Evolutionary conservation across 2,113 vertebrate species (phyloP), one percentile per base, ranked within the genome.

Genomic region (Heterocephalus glaber): DNA sequence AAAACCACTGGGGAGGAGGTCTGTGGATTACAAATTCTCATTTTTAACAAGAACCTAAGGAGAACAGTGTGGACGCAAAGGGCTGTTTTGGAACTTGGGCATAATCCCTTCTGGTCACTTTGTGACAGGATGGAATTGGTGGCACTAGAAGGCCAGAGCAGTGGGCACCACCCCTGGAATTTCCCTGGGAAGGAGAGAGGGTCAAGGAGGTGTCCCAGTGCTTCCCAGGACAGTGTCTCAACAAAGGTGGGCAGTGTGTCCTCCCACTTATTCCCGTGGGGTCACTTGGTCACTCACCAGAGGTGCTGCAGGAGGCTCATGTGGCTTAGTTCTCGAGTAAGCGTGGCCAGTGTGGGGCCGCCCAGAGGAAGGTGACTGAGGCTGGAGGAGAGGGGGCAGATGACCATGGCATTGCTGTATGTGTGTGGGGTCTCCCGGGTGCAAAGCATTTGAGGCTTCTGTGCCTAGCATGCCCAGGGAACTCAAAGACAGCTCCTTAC

Each of bases 341-440:
- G 98, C 58, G 30, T 58, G 33, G 68, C 63, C 52, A 98, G 38
- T 11, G 95, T 95, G 80, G 98, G 89, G 33, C 96, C 54, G 74
- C 97, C 95, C 76, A 99, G 98, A 0, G 92, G 88, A 92, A 99
- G 85, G 82, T 77, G 92, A 89, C 98, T 97, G 96, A 99, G 97
- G 98, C 99, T 99, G 91, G 72, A 72, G 84, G 68, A 1, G n/a
- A 91, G 65, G 68, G 95, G n/a, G 8, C 5, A 7, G n/a, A n/a
- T 66, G 87, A 86, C 16, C 22, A 82, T 13, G 49, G 52, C 3
- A 12, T 30, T 1, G 0, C 44, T 63, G 68, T 33, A 16, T 5
- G 26, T 26, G 12, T 13, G 41, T 11, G 13, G n/a, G 58, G 9
- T 35, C 26, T 24, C 81, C 20, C 85, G 7, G 20, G 6, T 1